Base-by-base conservation (phyloP, 2,797 vertebrate genomes). In the Nyctalus aviator region DNA sequence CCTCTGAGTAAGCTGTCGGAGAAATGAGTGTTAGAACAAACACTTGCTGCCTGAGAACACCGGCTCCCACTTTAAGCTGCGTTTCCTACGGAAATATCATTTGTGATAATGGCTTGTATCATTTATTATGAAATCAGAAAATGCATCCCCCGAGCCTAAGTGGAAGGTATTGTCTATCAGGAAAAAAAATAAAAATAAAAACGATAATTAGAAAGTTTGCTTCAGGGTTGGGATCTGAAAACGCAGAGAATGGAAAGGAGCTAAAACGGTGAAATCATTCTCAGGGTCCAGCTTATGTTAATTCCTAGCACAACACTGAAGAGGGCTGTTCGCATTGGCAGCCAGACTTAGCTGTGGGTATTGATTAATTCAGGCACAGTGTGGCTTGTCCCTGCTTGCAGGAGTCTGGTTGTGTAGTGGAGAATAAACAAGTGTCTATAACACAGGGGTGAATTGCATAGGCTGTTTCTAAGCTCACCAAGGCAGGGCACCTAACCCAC, bases 91-190 rank as follows among this genome's bases (percentile, higher is more conserved):
- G 79, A 84, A 95, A 50, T 64, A 81, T 55, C 44, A 86, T 68
- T 90, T 86, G 23, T 41, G 30, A 87, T 84, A 77, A 91, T 66
- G 77, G 62, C 62, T 91, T 87, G 55, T 64, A 32, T 75, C 21
- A 69, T 79, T 96, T 85, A 79, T 71, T 94, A 68, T 93, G 35
- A 83, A 91, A 73, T 71, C 13, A 64, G 64, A 91, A 94, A 75
- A 75, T 82, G 17, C 8, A 41, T 57, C 57, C n/a, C 30, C 50
- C 86, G 59, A 89, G 35, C 8, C 20, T 92, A 86, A 55, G 62
- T 59, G 48, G 66, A 46, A 7, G 7, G 10, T 93, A 66, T 81
- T 87, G 86, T 76, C 73, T 69, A 62, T 25, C 83, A 15, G 48
- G 27, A 48, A 89, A 81, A 83, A 83, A 83, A 5, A 11, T 55